Evolutionary conservation across 2,888 invertebrate genomes (phyloP).

Genomic region (Dilophus febrilis): DNA sequence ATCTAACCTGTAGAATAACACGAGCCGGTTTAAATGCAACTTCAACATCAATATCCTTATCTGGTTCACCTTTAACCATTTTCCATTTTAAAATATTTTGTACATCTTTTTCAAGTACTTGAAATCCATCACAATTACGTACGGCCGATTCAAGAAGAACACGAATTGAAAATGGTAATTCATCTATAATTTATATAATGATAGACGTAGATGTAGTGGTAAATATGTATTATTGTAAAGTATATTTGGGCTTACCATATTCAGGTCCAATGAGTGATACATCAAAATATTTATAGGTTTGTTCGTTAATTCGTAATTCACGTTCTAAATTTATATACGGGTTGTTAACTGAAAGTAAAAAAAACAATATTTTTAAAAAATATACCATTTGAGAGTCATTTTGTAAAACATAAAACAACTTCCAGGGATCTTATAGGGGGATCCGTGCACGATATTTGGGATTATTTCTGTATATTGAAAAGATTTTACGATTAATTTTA

Average conservation of each 20-base stretch:
- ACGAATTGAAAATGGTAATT: conserved; percentile 80
- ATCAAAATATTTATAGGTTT: conserved; percentile 64
- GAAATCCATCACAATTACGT: conserved; percentile 91
- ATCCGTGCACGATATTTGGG: too few relatives aligned
- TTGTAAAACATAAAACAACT: too few relatives aligned
- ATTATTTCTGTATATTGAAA: too few relatives aligned
- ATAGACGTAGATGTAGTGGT: too few relatives aligned
- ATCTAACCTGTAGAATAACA: conserved; percentile 75
- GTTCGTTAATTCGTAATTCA: conserved; percentile 38
- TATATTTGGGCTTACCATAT: conserved; percentile 50
- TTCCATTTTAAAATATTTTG: conserved; percentile 81
- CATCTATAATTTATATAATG: conserved; percentile 32
- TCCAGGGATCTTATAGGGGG: too few relatives aligned
- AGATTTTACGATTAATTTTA: too few relatives aligned
- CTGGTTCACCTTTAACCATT: conserved; percentile 21
- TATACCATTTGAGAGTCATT: too few relatives aligned
- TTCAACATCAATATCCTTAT: conserved; percentile 50
- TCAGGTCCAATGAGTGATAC: conserved; percentile 51
- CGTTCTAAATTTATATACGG: conserved; percentile 46
- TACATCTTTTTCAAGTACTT: conserved; percentile 72
- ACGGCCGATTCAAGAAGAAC: conserved; percentile 90
- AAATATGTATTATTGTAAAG: neutral
- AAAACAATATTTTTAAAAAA: conserved; percentile 7
- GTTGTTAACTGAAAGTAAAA: conserved; percentile 34
- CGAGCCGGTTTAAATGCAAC: conserved; percentile 92